A percentile compares a stretch with the other conserved stretches of the same genome.
These are phyloP conservation scores for Caenorhabditis wallacei DNA, from an alignment of 2,888 invertebrate genomes.

Conservation along the genomic window DNA sequence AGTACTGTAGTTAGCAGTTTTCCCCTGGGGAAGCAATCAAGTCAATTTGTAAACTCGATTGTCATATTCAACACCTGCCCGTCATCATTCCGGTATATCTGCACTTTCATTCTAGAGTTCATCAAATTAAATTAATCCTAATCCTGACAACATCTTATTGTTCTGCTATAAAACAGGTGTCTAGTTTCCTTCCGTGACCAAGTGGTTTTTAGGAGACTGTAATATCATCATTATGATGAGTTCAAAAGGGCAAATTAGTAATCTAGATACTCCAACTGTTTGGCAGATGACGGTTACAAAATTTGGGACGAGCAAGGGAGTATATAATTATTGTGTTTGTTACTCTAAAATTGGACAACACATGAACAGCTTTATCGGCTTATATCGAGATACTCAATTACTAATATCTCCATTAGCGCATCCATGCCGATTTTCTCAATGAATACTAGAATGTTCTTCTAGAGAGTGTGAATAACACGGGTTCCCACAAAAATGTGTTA, in stretches of 20 bases:
- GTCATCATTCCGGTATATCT: slow-evolving; percentile 9
- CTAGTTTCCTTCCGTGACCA: slow-evolving; percentile 12
- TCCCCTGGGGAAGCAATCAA: neutral
- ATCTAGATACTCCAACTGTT: slow-evolving; percentile 28
- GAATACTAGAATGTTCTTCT: slow-evolving; percentile 1
- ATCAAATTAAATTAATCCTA: slow-evolving; percentile 5
- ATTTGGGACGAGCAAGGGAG: slow-evolving; percentile 3
- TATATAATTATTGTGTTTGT: slow-evolving; percentile 51
- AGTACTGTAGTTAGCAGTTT: too few relatives aligned
- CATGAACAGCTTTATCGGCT: slow-evolving; percentile 61
- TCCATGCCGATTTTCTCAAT: neutral
- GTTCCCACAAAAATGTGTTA: slow-evolving; percentile 30
- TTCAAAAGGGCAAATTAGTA: slow-evolving; percentile 33
- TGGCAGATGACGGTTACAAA: slow-evolving; percentile 52
- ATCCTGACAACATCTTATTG: slow-evolving; percentile 8
- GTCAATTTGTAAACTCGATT: neutral
- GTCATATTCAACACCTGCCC: slow-evolving; percentile 5
- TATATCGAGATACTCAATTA: slow-evolving; percentile 36
- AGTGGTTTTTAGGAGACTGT: slow-evolving; percentile 19
- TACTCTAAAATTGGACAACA: slow-evolving; percentile 55
- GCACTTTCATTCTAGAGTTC: slow-evolving; percentile 4
- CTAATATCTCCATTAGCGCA: slow-evolving; percentile 19
- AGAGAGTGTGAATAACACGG: slow-evolving; percentile 39
- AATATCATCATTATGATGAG: slow-evolving; percentile 21
- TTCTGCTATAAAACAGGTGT: slow-evolving; percentile 31